These are phyloP conservation scores for Catagonus wagneri DNA, from an alignment of 2,113 vertebrate genomes.

Conservation along the genomic window DNA sequence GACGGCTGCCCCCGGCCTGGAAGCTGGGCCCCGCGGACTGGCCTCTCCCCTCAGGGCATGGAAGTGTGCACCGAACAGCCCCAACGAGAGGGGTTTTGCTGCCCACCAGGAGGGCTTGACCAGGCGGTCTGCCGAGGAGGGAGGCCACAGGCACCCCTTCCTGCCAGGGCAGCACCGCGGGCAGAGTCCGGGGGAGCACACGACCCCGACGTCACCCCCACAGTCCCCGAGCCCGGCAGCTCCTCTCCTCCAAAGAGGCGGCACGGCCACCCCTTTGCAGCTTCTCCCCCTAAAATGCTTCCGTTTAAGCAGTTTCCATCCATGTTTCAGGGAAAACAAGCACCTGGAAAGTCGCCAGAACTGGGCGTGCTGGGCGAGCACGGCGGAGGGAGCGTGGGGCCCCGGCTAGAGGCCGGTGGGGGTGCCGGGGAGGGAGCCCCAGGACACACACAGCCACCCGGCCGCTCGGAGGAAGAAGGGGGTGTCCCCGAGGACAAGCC, in stretches of 20 bases:
- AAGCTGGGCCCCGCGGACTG: too few species aligned
- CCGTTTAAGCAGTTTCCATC: not conserved
- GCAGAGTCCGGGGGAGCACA: too few species aligned
- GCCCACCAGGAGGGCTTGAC: not conserved
- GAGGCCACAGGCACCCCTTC: fast-evolving
- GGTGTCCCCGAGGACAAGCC: not conserved
- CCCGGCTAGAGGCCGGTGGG: fast-evolving
- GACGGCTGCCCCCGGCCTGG: too few species aligned
- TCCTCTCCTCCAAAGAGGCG: not conserved
- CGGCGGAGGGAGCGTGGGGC: not conserved
- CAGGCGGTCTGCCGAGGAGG: not conserved
- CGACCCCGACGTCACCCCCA: fast-evolving
- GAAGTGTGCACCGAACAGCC: fast-evolving
- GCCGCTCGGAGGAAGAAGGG: not conserved
- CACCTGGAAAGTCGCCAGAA: not conserved
- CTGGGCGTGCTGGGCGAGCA: not conserved
- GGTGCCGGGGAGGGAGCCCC: not conserved
- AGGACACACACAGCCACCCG: too few species aligned
- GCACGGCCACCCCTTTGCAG: not conserved
- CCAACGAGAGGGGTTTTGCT: not conserved
- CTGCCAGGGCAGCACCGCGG: not conserved
- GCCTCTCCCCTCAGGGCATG: too few species aligned
- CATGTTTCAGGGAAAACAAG: not conserved
- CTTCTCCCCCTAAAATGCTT: not conserved
- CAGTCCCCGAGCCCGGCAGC: not conserved